Conservation (phyloP, 2,113 vertebrate genomes). For the Silurus glanis region DNA sequence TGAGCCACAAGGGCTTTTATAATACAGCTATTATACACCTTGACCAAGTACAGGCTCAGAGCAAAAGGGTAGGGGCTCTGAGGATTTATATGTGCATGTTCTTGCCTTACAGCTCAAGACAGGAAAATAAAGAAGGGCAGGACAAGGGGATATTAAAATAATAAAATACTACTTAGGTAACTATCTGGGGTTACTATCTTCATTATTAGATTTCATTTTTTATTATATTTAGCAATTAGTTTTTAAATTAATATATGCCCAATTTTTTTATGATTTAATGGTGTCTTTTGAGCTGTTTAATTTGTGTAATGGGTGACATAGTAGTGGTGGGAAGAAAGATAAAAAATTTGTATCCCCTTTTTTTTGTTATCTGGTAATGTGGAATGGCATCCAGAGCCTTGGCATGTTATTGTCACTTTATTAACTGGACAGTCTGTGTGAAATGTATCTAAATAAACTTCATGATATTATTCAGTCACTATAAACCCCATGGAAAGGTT, state of each 20-base stretch:
- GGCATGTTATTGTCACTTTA: constrained; percentile 65
- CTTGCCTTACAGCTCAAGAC: background rate
- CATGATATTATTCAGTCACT: constrained; percentile 67
- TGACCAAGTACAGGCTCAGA: background rate
- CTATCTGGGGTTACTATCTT: background rate
- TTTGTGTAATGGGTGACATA: background rate
- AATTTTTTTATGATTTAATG: background rate
- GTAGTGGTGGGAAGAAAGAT: background rate
- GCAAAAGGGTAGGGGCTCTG: background rate
- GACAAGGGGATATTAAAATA: background rate
- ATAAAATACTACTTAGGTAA: background rate
- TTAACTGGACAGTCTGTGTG: constrained; percentile 67
- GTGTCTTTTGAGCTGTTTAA: background rate
- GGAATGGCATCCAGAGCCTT: constrained; percentile 65
- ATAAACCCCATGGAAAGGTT: constrained; percentile 63
- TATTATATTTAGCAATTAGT: background rate
- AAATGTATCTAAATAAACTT: constrained; percentile 65
- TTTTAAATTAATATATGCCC: background rate
- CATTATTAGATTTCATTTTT: background rate
- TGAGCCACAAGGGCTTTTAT: background rate
- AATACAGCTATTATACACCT: constrained; percentile 13
- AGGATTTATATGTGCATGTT: background rate
- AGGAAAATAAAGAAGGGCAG: background rate
- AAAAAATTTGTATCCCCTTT: background rate
- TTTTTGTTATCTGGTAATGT: constrained; percentile 58